Evolutionary conservation across 2,797 vertebrate species (phyloP), one percentile per base, ranked within the genome.

Genomic region (Astyanax mexicanus): DNA sequence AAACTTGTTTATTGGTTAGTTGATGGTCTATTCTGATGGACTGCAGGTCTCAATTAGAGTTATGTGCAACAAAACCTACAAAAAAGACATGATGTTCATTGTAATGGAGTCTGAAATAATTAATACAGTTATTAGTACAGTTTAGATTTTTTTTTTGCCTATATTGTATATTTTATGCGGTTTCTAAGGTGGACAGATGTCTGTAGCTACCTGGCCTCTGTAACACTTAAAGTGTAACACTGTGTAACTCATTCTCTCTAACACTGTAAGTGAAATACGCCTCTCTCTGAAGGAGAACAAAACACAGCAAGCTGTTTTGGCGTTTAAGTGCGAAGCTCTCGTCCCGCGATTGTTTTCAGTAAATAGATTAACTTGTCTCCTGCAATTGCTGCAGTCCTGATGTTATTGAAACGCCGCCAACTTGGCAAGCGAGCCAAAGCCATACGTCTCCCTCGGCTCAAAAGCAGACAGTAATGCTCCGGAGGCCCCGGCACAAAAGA

Each of bases 351-450:
- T 91, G 80, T 90, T 91, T 89, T 85, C 80, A 83, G 85, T 87
- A 87, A 91, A 90, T 88, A 92, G 87, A 92, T 92, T 89, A 92
- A 88, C 88, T 91, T 90, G 88, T 92, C 89, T 88, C 88, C 82
- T 83, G 83, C 84, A 81, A 90, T 89, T 86, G 85, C 81, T 87
- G 85, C 83, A 85, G 88, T 92, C 85, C 85, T 89, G 60, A 86
- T 88, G 90, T 90, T 89, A 90, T 88, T 91, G 89, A 93, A 91
- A 83, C 74, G 70, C 69, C 76, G 90, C 90, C 90, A 91, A 91
- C 84, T 91, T 92, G 90, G 90, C 89, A 88, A 81, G 81, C 60
- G 76, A 75, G 74, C 74, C 35, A 25, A 67, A 55, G 47, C 84
- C 80, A 84, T 87, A 86, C 85, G 80, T 91, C 82, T 83, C 78